Percentiles rank a stretch among this genome's conserved stretches.
These are phyloP conservation scores for Nesidiocoris tenuis DNA, from an alignment of 2,888 invertebrate species.

Conservation along the genomic window DNA sequence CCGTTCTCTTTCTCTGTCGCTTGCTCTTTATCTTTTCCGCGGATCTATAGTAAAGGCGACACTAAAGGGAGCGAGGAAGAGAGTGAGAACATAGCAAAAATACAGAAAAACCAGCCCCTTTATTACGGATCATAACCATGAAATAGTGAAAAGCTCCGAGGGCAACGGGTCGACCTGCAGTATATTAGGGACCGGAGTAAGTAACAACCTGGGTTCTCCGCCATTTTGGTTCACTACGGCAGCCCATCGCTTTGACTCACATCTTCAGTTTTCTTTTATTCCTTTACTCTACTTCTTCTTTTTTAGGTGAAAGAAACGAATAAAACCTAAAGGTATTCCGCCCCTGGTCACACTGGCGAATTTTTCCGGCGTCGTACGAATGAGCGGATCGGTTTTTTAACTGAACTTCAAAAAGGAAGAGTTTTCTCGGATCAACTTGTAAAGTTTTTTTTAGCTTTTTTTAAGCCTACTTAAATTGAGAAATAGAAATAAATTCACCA, in stretches of 20 bases:
- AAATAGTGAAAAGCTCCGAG: constrained; percentile 41
- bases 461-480: too few relatives aligned
- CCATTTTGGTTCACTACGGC: constrained; percentile 10
- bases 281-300: constrained; percentile 11
- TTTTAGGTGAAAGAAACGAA: neutral
- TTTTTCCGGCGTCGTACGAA: too few relatives aligned
- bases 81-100: constrained; percentile 30
- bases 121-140: constrained; percentile 45
- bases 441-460: neutral
- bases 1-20: neutral
- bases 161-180: constrained; percentile 31
- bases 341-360: too few relatives aligned
- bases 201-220: neutral
- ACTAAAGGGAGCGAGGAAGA: constrained; percentile 45
- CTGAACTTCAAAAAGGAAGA: constrained; percentile 16
- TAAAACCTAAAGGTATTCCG: neutral
- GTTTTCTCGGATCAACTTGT: neutral
- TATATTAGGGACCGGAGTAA: constrained; percentile 36
- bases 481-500: too few relatives aligned
- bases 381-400: too few relatives aligned
- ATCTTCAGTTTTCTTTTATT: constrained; percentile 6
- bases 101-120: constrained; percentile 27
- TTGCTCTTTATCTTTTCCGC: neutral
- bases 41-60: constrained; percentile 40
- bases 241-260: constrained; percentile 1